Base-by-base conservation (phyloP, 1,140 invertebrate genomes). In the Drosophila tani region DNA sequence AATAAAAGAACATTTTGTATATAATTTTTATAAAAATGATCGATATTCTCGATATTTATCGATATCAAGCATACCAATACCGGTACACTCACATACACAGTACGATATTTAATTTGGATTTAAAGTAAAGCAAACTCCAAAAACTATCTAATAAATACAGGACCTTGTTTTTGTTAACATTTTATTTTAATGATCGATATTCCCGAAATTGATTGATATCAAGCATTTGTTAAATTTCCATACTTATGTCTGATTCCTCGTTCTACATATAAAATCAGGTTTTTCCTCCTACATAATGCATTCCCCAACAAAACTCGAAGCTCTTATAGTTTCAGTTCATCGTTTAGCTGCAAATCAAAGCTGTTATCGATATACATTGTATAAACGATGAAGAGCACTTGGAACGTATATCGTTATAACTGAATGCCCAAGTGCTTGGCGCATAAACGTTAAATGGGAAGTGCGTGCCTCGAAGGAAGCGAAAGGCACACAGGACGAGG, bases 381-480 rank as follows among this genome's bases (percentile, higher is more conserved):
- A 55, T 38, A 55, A 55, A n/a, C 51, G 51, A 55, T 55, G 19
- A 40, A 55, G 12, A 21, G 19, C 50, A 35, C 17, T 32, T 32
- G 27, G 3, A n/a, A 8, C 14, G 19, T 40, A 40, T 40, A 56
- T 56, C 12, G 21, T 15, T 29, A 59, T 49, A 59, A 49, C 19
- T 40, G 53, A 32, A 56, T 38, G 15, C 19, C 12, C 9, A 32
- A 43, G 59, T 35, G 50, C 17, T 45, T 11, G 14, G 6, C 49
- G 67, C 67, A 70, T 70, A 69, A 70, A 68, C 67, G 67, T 11
- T 43, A 70, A 70, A 70, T 70, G 67, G 67, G 63, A 40, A 53
- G 64, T 68, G 67, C 67, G 67, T 70, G 64, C 67, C 40, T 35
- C 49, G 32, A 35, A 43, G 62, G 41, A 35, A 38, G 9, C 27